These are phyloP conservation scores for Parazoanthus atlanticus DNA, from an alignment of 92 coral and sea anemone genomes.

Conservation along the genomic window DNA sequence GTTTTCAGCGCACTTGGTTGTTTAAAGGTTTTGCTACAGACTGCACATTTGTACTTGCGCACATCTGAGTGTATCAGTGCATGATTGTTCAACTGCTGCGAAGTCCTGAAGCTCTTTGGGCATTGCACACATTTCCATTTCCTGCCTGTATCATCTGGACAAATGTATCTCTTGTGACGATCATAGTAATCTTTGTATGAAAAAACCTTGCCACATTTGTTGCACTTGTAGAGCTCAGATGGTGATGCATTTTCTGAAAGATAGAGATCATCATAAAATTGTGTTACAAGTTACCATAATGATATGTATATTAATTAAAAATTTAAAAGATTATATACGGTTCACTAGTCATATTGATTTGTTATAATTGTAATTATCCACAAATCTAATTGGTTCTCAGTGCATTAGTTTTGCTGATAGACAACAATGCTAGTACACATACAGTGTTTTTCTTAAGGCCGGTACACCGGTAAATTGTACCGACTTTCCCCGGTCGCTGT, in stretches of 20 bases:
- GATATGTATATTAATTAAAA: no score
- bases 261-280: no score
- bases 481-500: no score
- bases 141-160: conserved; percentile 57
- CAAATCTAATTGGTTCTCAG: no score
- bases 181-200: conserved; percentile 61
- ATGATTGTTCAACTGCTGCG: conserved; percentile 33
- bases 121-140: conserved; percentile 42
- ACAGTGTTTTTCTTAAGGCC: no score
- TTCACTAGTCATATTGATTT: no score
- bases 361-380: no score
- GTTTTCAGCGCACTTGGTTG: conserved; percentile 38
- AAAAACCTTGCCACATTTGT: conserved; percentile 58
- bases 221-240: conserved; percentile 32
- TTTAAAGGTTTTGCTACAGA: conserved; percentile 25
- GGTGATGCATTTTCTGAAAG: neutral
- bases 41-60: conserved; percentile 28
- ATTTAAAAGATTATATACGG: no score
- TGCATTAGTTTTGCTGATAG: no score
- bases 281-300: no score
- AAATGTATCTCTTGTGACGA: conserved; percentile 59
- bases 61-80: conserved; percentile 39
- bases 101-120: conserved; percentile 31
- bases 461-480: no score
- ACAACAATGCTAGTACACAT: no score